These are phyloP conservation scores for Resseliella maxima DNA, from an alignment of 2,888 invertebrate species.

Conservation along the genomic window DNA sequence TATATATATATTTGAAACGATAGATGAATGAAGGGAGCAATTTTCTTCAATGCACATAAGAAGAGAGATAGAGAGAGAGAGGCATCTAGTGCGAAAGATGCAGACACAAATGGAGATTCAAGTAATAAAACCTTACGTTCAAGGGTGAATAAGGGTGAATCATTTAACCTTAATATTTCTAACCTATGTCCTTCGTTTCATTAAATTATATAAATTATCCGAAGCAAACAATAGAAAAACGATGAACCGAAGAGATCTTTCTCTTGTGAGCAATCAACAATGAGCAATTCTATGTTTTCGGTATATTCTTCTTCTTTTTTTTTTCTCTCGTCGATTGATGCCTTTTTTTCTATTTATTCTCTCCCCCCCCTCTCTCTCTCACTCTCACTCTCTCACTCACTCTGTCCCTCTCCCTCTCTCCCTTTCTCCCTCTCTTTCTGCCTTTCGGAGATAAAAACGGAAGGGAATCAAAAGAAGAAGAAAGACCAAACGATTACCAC, in stretches of 20 bases:
- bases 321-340: neutral
- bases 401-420: too few relatives aligned
- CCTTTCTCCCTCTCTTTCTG: too few relatives aligned
- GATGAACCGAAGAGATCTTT: conserved; percentile 45
- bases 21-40: neutral
- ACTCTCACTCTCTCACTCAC: too few relatives aligned
- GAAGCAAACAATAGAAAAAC: conserved; percentile 37
- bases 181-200: conserved; percentile 59
- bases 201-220: conserved; percentile 55
- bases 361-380: too few relatives aligned
- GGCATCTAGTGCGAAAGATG: too few relatives aligned
- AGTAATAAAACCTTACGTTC: conserved; percentile 9
- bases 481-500: neutral
- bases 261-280: neutral
- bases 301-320: neutral
- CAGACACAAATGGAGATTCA: neutral
- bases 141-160: conserved; percentile 58
- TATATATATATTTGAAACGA: neutral
- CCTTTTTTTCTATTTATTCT: too few relatives aligned
- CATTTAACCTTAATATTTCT: conserved; percentile 60
- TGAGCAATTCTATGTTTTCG: neutral
- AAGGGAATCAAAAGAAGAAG: neutral
- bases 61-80: neutral
- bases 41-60: neutral
- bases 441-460: neutral